A percentile compares a stretch with the other conserved stretches of the same genome.
These are phyloP conservation scores for Horisme vitalbata DNA, from an alignment of 2,888 invertebrate genomes.

Conservation along the genomic window DNA sequence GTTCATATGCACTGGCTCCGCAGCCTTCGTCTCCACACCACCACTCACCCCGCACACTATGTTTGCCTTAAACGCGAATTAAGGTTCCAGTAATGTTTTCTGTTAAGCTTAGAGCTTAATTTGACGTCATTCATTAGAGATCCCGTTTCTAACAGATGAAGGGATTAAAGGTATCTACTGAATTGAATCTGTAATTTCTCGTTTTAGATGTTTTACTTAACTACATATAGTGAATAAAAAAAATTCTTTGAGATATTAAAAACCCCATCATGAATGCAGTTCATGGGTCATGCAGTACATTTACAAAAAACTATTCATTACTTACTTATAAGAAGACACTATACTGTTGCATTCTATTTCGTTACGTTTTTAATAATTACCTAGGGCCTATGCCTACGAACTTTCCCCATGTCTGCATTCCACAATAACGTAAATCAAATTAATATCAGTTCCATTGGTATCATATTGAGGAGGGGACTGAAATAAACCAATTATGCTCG, in stretches of 20 bases:
- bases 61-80: slow-evolving; percentile 82
- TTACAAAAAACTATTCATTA: too few relatives aligned
- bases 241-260: neutral
- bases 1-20: slow-evolving; percentile 70
- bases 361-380: too few relatives aligned
- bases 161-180: slow-evolving; percentile 45
- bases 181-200: slow-evolving; percentile 25
- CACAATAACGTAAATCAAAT: slow-evolving; percentile 23
- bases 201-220: neutral
- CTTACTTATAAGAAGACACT: too few relatives aligned
- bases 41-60: slow-evolving; percentile 80
- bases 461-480: slow-evolving; percentile 25
- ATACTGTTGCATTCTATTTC: too few relatives aligned
- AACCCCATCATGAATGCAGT: too few relatives aligned
- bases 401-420: slow-evolving; percentile 19
- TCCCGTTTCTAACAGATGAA: slow-evolving; percentile 50
- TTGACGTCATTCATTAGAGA: slow-evolving; percentile 73
- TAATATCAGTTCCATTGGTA: slow-evolving; percentile 23
- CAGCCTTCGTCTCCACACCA: slow-evolving; percentile 77
- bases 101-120: slow-evolving; percentile 75
- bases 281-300: too few relatives aligned
- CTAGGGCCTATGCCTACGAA: neutral
- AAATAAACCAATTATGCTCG: slow-evolving; percentile 24
- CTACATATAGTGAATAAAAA: neutral
- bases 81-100: slow-evolving; percentile 80